phyloP scores from a whole-genome alignment of 2,113 vertebrate genomes.

The Pseudorectes ferrugineus region DNA sequence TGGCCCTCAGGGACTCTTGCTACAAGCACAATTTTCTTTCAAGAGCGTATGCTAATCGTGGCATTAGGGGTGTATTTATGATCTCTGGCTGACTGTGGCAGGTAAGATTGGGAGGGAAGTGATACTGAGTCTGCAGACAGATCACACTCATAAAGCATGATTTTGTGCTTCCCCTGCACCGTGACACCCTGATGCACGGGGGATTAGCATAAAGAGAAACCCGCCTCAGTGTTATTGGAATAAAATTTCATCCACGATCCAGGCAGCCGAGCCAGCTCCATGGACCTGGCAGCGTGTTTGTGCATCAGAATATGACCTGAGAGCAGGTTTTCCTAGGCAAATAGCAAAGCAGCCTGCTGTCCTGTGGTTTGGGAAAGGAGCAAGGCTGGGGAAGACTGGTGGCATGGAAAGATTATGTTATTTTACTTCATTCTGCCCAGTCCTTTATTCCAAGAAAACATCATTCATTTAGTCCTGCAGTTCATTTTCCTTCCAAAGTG shows the following conservation, averaged over 20 bases:
- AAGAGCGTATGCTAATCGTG: slow-evolving; percentile 50
- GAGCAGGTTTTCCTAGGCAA: neutral
- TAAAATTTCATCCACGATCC: neutral
- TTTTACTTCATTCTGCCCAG: neutral
- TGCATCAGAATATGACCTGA: neutral
- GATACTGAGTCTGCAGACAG: slow-evolving; percentile 1
- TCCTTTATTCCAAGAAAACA: neutral
- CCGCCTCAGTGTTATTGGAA: neutral
- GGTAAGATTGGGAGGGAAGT: slow-evolving; percentile 36
- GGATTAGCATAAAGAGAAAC: slow-evolving; percentile 36
- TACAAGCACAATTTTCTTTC: slow-evolving; percentile 57
- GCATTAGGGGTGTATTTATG: slow-evolving; percentile 51
- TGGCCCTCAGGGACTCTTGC: slow-evolving; percentile 25
- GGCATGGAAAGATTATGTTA: neutral
- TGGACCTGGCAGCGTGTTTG: rapidly evolving
- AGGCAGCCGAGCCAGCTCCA: neutral
- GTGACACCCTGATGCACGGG: neutral
- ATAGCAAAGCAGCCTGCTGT: neutral
- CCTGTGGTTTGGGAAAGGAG: neutral
- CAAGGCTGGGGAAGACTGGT: neutral
- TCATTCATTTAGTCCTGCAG: neutral
- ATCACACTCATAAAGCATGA: slow-evolving; percentile 33
- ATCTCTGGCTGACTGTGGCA: slow-evolving; percentile 26
- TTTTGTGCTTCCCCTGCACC: neutral
- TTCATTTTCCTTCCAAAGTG: neutral